A percentile compares a stretch with the other conserved stretches of the same genome.
These are phyloP conservation scores for Epinotia demarniana DNA, from an alignment of 2,888 invertebrate species.

Conservation along the genomic window DNA sequence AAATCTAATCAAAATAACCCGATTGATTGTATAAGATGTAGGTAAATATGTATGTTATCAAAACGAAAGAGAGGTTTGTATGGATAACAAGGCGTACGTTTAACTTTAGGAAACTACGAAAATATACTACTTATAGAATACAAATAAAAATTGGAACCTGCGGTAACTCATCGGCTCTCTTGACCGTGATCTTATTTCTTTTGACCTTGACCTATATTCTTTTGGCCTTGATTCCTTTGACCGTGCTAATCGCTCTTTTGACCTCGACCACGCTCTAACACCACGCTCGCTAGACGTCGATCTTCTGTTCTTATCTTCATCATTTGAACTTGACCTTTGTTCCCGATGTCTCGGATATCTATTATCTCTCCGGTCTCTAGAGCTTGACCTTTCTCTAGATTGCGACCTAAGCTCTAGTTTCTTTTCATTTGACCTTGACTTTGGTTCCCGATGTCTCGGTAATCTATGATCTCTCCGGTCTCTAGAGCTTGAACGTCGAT, in stretches of 20 bases:
- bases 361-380: not conserved
- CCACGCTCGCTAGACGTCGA: not conserved
- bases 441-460: not conserved
- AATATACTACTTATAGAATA: not conserved
- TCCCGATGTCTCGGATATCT: not conserved
- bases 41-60: no score
- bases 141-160: not conserved
- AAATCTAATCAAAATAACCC: no score
- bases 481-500: not conserved
- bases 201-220: not conserved
- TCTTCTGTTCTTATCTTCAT: not conserved
- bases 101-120: no score
- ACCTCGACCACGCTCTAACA: not conserved
- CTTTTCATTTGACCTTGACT: not conserved
- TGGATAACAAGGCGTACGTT: no score
- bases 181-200: conserved; percentile 1
- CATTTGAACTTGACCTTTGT: not conserved
- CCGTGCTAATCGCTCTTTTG: not conserved
- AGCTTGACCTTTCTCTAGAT: not conserved
- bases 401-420: no score
- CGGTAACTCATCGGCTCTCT: not conserved
- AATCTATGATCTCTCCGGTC: not conserved
- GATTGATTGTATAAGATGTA: no score
- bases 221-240: not conserved
- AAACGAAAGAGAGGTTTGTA: no score